phyloP scores from a whole-genome alignment of 1,140 invertebrate species.

The Sinonovacula constricta region DNA sequence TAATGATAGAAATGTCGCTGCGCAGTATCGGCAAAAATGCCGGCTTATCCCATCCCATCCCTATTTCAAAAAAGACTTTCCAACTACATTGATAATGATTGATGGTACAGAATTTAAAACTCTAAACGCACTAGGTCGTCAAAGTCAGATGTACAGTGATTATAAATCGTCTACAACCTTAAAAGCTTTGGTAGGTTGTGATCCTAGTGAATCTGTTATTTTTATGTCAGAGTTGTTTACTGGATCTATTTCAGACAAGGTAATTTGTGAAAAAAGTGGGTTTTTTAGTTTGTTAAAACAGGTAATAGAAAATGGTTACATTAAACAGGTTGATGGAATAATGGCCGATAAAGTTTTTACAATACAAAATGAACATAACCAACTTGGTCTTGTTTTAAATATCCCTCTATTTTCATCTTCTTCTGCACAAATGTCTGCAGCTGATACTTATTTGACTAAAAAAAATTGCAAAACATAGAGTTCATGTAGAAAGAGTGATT shows the following conservation, averaged over 20 bases:
- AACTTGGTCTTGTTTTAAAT: conserved; percentile 47
- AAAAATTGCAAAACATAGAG: conserved; percentile 54
- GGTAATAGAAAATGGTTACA: conserved; percentile 22
- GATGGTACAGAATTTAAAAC: conserved; percentile 56
- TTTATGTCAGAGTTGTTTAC: conserved; percentile 52
- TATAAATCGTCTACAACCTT: conserved; percentile 37
- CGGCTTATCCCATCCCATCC: too few species aligned
- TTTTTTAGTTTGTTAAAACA: conserved; percentile 17
- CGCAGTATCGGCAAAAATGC: too few species aligned
- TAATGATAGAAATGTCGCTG: too few species aligned
- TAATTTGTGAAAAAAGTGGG: too few species aligned
- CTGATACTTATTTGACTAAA: conserved; percentile 27
- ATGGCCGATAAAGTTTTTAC: conserved; percentile 62
- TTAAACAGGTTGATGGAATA: conserved; percentile 48
- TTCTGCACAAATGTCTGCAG: too few species aligned
- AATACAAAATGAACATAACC: conserved; percentile 47
- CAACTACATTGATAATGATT: too few species aligned
- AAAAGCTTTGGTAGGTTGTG: too few species aligned
- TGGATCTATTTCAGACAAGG: conserved; percentile 51
- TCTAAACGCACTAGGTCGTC: conserved; percentile 31
- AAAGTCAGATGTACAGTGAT: conserved; percentile 57
- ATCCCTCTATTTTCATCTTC: conserved; percentile 49
- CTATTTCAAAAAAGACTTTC: too few species aligned
- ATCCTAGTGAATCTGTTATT: conserved; percentile 48
- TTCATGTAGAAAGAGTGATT: conserved; percentile 57